Percentiles rank a stretch among this genome's conserved stretches.
Conservation (phyloP, 1,140 invertebrate species). For the Brachystomella parvula region DNA sequence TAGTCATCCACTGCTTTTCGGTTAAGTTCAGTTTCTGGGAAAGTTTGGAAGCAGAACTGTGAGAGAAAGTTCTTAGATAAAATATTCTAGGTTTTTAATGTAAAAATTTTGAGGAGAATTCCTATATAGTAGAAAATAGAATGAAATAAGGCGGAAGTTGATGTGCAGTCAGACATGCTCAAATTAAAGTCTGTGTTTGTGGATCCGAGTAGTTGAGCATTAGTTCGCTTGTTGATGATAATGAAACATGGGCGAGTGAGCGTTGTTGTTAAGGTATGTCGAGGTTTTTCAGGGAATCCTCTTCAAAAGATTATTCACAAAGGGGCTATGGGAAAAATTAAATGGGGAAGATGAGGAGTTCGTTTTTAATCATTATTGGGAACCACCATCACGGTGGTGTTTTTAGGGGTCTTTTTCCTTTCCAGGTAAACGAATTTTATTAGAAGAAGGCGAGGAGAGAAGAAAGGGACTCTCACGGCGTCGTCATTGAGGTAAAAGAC, state of each 20-base stretch:
- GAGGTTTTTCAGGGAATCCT: neutral
- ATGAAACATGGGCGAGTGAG: neutral
- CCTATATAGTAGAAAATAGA: neutral
- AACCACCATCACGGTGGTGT: too few species aligned
- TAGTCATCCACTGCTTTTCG: too few species aligned
- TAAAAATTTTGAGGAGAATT: neutral
- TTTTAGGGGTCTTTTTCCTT: neutral
- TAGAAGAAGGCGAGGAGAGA: neutral
- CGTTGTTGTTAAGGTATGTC: neutral
- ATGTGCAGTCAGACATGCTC: neutral
- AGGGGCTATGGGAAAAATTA: neutral
- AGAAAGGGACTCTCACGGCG: neutral
- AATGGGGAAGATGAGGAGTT: neutral
- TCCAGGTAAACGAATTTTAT: constrained; percentile 11
- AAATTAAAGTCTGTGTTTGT: neutral
- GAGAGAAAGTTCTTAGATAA: neutral
- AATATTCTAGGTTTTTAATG: neutral
- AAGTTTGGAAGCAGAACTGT: neutral
- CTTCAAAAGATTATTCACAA: neutral
- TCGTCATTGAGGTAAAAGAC: neutral
- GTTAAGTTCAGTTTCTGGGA: too few species aligned
- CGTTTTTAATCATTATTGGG: too few species aligned
- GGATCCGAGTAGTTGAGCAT: too few species aligned
- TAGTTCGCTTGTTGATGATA: neutral
- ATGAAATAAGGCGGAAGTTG: neutral